These are phyloP conservation scores for Colinus virginianus DNA, from an alignment of 2,113 vertebrate genomes.

Conservation along the genomic window DNA sequence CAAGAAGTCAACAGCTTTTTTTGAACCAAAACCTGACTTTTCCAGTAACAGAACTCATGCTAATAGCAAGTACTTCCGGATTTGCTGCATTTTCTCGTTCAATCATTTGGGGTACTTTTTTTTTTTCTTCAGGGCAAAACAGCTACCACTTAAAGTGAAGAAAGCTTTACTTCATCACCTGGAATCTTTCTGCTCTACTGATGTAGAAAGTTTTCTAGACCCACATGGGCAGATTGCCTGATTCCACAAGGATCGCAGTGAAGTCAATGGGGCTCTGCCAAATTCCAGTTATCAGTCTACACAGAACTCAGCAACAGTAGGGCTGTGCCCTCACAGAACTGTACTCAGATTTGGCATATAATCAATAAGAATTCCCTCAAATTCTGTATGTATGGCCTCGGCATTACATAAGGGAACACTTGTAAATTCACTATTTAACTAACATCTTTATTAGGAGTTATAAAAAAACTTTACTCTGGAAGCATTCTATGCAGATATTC, in stretches of 20 bases:
- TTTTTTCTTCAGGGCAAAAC: neutral
- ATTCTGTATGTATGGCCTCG: neutral
- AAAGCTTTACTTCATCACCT: neutral
- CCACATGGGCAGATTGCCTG: neutral
- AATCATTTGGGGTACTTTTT: neutral
- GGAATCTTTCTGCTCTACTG: neutral
- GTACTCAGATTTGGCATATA: neutral
- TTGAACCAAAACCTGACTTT: neutral
- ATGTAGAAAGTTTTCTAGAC: neutral
- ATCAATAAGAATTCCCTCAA: neutral
- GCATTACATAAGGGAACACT: neutral
- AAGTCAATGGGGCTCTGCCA: conserved; percentile 51
- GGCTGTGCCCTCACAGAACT: rapidly evolving
- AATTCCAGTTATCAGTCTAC: rapidly evolving
- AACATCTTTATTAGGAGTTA: neutral
- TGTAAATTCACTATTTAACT: neutral
- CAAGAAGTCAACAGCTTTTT: neutral
- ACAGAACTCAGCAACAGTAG: neutral
- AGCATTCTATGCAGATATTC: neutral
- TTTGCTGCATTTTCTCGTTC: neutral
- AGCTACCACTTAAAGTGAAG: neutral
- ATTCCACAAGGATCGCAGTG: conserved; percentile 40
- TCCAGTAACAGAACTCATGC: neutral
- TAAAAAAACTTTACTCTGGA: neutral
- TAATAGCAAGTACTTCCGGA: neutral